Base-by-base conservation (phyloP, 2,888 invertebrate genomes). In the Eustalomyia histrio region DNA sequence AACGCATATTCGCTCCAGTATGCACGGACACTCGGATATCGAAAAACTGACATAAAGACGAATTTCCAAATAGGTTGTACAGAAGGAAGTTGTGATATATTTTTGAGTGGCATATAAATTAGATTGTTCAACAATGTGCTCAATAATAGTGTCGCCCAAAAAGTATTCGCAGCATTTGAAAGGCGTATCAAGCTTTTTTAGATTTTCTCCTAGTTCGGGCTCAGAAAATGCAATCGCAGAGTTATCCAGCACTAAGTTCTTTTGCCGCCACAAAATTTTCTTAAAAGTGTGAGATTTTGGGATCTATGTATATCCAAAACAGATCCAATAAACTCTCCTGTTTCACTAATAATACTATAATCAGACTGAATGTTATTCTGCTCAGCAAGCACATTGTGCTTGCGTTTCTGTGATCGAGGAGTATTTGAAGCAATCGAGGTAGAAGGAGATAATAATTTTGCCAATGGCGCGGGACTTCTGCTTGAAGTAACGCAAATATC, bases 1-100 rank as follows among this genome's bases (percentile, higher is more conserved):
- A 84, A 82, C 18, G 78, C 76, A 72, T 84, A 60, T 76, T 80
- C 68, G 21, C 72, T 61, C 83, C 83, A 83, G 75, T 83, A 83
- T 75, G 71, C 65, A 43, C 71, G 71, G 16, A 74, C 64, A 68
- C 58, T 80, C 58, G 82, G 75, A 63, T 82, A 78, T 18, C 78
- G 75, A 71, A 69, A 83, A 72, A 74, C 68, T 39, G 76, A 73
- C 72, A 83, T 80, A 33, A 58, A 75, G 61, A 52, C 72, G 79
- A 55, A 82, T 68, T 76, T 74, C 64, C 35, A 57, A 57, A 74
- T 67, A 65, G 16, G 67, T 79, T 72, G 68, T 78, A 21, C 18
- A 75, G 73, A 83, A 83, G 55, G 67, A 80, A 71, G 71, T 82
- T 72, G 33, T n/a, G n/a, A n/a, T n/a, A n/a, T n/a, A n/a, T n/a